Evolutionary conservation across 2,888 invertebrate species (phyloP).

Genomic region (Brachyptera risi): DNA sequence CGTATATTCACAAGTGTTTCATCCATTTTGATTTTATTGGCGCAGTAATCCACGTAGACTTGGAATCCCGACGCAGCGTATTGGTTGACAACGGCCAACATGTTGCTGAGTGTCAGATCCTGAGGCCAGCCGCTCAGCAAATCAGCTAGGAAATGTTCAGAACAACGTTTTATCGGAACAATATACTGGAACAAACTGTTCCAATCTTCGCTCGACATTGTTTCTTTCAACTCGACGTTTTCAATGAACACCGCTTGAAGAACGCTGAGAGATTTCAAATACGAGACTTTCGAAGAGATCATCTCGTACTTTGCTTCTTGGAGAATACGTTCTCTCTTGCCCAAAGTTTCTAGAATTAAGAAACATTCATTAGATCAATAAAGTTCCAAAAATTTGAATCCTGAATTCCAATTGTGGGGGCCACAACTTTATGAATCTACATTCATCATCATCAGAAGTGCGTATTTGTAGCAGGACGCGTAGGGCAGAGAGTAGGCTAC

Average conservation of each 20-base stretch:
- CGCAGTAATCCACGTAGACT: slow-evolving; percentile 23
- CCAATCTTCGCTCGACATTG: not conserved
- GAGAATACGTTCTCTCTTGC: slow-evolving; percentile 33
- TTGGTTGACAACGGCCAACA: slow-evolving; percentile 6
- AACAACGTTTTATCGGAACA: slow-evolving; percentile 18
- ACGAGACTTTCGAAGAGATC: slow-evolving; percentile 57
- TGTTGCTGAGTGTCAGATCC: slow-evolving; percentile 12
- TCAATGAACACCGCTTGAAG: slow-evolving; percentile 41
- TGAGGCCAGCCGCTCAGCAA: slow-evolving; percentile 17
- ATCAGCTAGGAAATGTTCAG: slow-evolving; percentile 20
- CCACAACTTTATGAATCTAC: no score
- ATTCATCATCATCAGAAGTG: no score
- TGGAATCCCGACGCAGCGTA: slow-evolving; percentile 18
- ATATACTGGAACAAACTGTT: not conserved
- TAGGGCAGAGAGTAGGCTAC: no score
- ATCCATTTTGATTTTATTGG: slow-evolving; percentile 11
- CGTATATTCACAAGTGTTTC: slow-evolving; percentile 33
- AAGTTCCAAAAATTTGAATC: no score
- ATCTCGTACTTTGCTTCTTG: slow-evolving; percentile 59
- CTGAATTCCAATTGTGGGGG: no score
- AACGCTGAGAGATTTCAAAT: slow-evolving; percentile 53
- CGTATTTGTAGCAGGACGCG: no score
- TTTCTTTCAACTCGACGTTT: slow-evolving; percentile 24
- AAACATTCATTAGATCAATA: not conserved
- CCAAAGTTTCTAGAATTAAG: not conserved